Conservation (phyloP, 2,797 vertebrate species). For the Xenopus petersii region DNA sequence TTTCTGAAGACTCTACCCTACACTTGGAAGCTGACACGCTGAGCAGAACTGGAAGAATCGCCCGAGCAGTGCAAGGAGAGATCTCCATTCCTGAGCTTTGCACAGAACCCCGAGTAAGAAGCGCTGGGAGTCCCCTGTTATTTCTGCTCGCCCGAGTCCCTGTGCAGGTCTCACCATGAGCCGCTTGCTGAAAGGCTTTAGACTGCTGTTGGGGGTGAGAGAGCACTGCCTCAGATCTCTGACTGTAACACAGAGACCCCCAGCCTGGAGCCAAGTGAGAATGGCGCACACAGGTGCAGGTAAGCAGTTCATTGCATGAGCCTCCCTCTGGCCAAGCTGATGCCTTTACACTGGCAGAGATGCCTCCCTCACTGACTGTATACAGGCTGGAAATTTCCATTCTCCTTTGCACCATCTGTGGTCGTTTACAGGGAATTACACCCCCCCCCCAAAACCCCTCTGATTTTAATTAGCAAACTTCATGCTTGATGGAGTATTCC, state of each 20-base stretch:
- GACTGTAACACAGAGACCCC: neutral
- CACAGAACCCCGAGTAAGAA: neutral
- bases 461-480: conserved; percentile 36
- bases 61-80: neutral
- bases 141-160: too few species aligned
- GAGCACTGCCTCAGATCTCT: conserved; percentile 7
- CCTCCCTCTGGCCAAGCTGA: neutral
- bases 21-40: neutral
- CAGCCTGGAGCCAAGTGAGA: neutral
- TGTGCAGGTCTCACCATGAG: conserved; percentile 9
- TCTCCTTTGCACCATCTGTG: conserved; percentile 40
- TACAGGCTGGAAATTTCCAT: conserved; percentile 40
- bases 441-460: conserved; percentile 7
- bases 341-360: neutral
- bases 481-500: conserved; percentile 21
- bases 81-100: neutral
- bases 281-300: conserved; percentile 28
- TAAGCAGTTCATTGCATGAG: conserved; percentile 7
- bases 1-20: too few species aligned
- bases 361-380: neutral
- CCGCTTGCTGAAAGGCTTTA: conserved; percentile 18
- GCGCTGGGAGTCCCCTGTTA: too few species aligned
- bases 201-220: conserved; percentile 24
- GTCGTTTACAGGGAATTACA: conserved; percentile 38
- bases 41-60: neutral